These are phyloP conservation scores for Procavia capensis DNA, from an alignment of 2,113 vertebrate genomes.

Conservation along the genomic window DNA sequence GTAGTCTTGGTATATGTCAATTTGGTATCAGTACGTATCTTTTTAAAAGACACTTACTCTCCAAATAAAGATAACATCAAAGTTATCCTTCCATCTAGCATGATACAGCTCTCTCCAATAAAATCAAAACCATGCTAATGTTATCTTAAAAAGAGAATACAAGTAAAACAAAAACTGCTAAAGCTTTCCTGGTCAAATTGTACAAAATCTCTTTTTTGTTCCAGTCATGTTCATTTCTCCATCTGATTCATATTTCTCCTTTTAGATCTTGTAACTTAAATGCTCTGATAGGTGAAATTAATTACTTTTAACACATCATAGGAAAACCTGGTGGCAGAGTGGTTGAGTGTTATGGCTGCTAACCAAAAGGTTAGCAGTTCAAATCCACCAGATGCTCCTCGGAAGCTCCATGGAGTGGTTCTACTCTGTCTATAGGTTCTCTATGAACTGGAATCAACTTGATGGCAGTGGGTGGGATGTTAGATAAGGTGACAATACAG, in stretches of 20 bases:
- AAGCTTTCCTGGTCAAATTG: too few species aligned
- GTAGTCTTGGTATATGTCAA: too few species aligned
- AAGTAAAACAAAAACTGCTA: neutral
- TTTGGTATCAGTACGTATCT: too few species aligned
- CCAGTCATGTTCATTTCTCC: neutral
- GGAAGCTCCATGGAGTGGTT: too few species aligned
- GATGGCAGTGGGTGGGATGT: too few species aligned
- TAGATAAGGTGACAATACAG: neutral
- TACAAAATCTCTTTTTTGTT: neutral
- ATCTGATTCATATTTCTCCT: neutral
- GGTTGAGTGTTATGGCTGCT: too few species aligned
- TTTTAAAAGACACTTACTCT: too few species aligned
- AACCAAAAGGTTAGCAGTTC: too few species aligned
- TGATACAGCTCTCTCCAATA: neutral
- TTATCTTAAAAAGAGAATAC: neutral
- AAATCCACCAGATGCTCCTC: too few species aligned
- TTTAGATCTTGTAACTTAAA: neutral
- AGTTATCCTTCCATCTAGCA: neutral
- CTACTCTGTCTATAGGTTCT: too few species aligned
- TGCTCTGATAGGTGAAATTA: neutral
- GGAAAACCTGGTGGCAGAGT: too few species aligned
- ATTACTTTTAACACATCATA: neutral
- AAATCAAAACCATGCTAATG: neutral
- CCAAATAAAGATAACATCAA: neutral
- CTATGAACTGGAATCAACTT: too few species aligned